Conservation (phyloP, 2,888 invertebrate genomes). For the Drosophila buzzatii region DNA sequence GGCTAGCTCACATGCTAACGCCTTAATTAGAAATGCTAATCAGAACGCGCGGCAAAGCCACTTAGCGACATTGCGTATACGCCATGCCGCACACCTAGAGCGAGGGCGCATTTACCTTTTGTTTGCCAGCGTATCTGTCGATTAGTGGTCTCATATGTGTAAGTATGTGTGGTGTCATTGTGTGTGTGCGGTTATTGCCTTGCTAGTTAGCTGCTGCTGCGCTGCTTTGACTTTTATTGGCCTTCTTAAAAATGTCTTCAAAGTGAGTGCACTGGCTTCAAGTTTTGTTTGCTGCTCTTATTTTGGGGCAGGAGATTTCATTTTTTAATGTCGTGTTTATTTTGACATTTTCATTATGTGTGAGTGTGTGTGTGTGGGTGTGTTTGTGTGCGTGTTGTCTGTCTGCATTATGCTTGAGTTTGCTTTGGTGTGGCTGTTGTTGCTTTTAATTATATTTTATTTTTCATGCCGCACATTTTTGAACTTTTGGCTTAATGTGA, state of each 20-base stretch:
- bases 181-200: constrained; percentile 48
- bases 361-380: constrained; percentile 25
- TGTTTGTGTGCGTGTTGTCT: constrained; percentile 35
- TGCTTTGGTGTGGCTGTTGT: constrained; percentile 59
- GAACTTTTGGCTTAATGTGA: constrained; percentile 59
- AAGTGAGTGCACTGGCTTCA: constrained; percentile 68
- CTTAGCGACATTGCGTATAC: constrained; percentile 69
- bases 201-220: constrained; percentile 53
- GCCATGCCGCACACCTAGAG: constrained; percentile 62
- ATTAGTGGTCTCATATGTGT: constrained; percentile 30
- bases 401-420: constrained; percentile 45
- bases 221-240: constrained; percentile 74
- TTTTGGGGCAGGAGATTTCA: constrained; percentile 10
- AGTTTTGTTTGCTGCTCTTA: not conserved
- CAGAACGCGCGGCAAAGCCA: constrained; percentile 60
- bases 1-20: constrained; percentile 59
- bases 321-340: constrained; percentile 82
- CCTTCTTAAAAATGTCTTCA: constrained; percentile 66
- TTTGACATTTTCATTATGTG: constrained; percentile 83
- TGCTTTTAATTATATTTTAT: constrained; percentile 68
- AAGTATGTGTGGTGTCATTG: constrained; percentile 1
- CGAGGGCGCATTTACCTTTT: constrained; percentile 38
- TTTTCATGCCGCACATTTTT: constrained; percentile 47
- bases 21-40: constrained; percentile 82
- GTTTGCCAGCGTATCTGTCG: constrained; percentile 29